phyloP scores from a whole-genome alignment of 2,888 invertebrate genomes.

The Halictus quadricinctus region DNA sequence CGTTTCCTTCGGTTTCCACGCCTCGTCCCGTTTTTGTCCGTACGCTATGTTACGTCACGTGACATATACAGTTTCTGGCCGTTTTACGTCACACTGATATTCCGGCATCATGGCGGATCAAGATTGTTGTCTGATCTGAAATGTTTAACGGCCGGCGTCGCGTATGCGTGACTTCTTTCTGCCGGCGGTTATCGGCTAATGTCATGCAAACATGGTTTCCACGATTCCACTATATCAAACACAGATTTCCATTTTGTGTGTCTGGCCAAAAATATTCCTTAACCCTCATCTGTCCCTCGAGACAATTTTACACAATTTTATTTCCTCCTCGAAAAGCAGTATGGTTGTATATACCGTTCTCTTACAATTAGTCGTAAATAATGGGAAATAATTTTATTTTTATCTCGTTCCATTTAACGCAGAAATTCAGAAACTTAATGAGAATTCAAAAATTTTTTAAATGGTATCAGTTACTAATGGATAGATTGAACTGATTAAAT shows the following conservation, averaged over 20 bases:
- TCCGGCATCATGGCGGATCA: neutral
- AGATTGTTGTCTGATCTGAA: neutral
- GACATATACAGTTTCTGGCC: neutral
- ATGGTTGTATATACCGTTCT: too few species aligned
- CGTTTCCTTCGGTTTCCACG: conserved; percentile 33
- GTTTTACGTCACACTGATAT: neutral
- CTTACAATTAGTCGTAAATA: too few species aligned
- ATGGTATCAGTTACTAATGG: too few species aligned
- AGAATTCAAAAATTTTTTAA: too few species aligned
- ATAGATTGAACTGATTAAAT: too few species aligned
- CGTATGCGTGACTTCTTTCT: neutral
- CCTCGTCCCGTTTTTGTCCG: conserved; percentile 1
- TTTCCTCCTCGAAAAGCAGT: too few species aligned
- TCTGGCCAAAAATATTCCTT: neutral
- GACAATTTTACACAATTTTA: too few species aligned
- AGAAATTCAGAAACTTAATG: too few species aligned
- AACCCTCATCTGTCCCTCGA: too few species aligned
- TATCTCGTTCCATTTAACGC: too few species aligned
- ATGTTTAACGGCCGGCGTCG: neutral
- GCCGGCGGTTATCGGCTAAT: neutral
- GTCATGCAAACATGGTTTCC: neutral
- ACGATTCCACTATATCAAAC: neutral
- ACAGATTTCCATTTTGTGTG: neutral
- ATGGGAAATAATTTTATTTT: too few species aligned
- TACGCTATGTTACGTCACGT: conserved; percentile 18